Evolutionary conservation across 2,797 vertebrate species (phyloP).

Genomic region (Muscicapa comitata): DNA sequence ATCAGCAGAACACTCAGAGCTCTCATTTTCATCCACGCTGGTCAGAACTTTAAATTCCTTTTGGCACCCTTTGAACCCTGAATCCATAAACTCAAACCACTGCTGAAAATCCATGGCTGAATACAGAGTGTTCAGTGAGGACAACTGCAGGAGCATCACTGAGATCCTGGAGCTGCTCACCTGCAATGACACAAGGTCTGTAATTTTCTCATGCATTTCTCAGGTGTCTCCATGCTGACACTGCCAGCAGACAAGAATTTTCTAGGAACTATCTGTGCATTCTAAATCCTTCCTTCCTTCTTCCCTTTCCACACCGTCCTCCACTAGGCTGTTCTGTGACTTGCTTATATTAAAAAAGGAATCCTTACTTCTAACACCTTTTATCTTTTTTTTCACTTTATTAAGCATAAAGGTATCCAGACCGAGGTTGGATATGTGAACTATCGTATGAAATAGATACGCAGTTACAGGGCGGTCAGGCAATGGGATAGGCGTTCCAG

Average conservation of each 20-base stretch:
- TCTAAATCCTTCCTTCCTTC: background rate
- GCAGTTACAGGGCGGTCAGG: rapidly evolving
- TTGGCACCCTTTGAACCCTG: background rate
- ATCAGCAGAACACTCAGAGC: rapidly evolving
- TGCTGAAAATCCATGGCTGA: background rate
- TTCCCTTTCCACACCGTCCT: background rate
- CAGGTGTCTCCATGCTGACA: too few species aligned
- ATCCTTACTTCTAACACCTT: background rate
- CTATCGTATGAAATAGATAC: rapidly evolving
- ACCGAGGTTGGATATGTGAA: too few species aligned
- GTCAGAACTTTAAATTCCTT: background rate
- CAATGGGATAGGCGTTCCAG: rapidly evolving
- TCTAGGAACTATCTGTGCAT: background rate
- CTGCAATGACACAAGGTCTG: rapidly evolving
- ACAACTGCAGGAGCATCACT: background rate
- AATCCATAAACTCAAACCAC: background rate
- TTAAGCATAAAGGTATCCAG: background rate
- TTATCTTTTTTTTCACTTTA: background rate
- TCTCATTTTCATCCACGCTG: background rate
- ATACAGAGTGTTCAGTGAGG: rapidly evolving
- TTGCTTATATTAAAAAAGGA: background rate
- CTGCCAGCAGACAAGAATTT: background rate
- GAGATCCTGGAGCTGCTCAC: rapidly evolving
- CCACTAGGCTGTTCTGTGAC: background rate
- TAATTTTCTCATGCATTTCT: background rate